phyloP scores from a whole-genome alignment of 2,113 vertebrate genomes.

The Neodon shergylaensis region DNA sequence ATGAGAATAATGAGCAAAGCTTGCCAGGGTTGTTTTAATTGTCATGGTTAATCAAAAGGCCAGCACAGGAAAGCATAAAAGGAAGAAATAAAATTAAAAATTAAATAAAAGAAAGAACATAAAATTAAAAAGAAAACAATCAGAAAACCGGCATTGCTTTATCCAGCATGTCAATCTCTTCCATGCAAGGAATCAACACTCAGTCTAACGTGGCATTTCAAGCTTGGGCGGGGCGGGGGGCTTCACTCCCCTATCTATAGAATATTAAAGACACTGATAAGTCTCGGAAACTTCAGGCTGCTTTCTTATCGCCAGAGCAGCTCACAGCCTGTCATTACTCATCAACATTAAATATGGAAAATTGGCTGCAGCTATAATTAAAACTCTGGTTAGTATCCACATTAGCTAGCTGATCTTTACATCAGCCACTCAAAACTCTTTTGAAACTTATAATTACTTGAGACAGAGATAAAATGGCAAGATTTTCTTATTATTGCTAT shows the following conservation, averaged over 20 bases:
- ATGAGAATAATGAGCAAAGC: constrained; percentile 1
- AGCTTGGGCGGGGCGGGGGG: neutral
- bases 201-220: neutral
- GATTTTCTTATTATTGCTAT: constrained; percentile 10
- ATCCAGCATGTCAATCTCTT: neutral
- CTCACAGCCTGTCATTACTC: constrained; percentile 15
- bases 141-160: neutral
- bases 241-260: neutral
- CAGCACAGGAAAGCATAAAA: neutral
- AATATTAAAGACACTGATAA: neutral
- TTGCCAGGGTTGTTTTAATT: neutral
- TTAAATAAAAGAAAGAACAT: neutral
- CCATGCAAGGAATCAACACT: neutral
- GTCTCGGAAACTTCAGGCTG: constrained; percentile 11
- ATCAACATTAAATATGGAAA: constrained; percentile 39
- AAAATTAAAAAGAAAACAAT: neutral
- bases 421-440: constrained; percentile 11
- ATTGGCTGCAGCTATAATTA: constrained; percentile 46
- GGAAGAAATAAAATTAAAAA: neutral
- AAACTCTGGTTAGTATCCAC: constrained; percentile 47
- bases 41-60: neutral
- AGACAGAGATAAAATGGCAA: constrained; percentile 29
- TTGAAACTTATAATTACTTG: constrained; percentile 61
- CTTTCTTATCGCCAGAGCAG: constrained; percentile 35
- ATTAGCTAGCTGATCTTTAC: constrained; percentile 30